Percentiles rank a stretch among this genome's conserved stretches.
Conservation (phyloP, 2,113 vertebrate species). For the Numida meleagris region DNA sequence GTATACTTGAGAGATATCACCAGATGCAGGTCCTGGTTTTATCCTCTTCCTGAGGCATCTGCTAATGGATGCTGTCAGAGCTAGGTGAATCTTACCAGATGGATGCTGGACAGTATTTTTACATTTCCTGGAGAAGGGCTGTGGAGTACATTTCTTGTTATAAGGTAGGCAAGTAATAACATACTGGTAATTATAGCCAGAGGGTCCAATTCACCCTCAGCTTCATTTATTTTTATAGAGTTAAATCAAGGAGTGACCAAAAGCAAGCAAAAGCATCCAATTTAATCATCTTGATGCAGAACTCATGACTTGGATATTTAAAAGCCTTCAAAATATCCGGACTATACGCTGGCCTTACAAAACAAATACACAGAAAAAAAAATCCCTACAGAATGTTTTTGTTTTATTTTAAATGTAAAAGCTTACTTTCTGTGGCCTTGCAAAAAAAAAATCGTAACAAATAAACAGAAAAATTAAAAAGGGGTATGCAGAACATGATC, state of each 20-base stretch:
- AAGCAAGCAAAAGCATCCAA: background rate
- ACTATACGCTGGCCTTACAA: background rate
- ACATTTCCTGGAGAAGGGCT: background rate
- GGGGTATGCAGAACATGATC: background rate
- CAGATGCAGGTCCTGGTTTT: fast-evolving
- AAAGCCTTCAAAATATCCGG: background rate
- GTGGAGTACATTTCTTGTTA: background rate
- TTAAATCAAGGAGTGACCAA: background rate
- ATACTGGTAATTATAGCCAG: background rate
- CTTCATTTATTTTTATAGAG: background rate
- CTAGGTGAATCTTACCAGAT: background rate
- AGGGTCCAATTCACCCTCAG: background rate
- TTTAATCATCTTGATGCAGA: background rate
- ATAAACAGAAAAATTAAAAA: background rate
- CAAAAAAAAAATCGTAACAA: background rate
- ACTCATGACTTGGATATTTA: background rate
- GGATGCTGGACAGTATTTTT: background rate
- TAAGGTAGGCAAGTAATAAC: background rate
- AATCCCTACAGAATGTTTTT: background rate
- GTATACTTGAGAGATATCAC: background rate
- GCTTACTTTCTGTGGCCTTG: background rate
- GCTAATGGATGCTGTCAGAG: background rate
- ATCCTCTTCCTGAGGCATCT: background rate
- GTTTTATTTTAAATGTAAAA: background rate
- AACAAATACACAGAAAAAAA: background rate